A percentile compares a stretch with the other conserved stretches of the same genome.
These are phyloP conservation scores for Drosophila tani DNA, from an alignment of 1,140 invertebrate species.

Conservation along the genomic window DNA sequence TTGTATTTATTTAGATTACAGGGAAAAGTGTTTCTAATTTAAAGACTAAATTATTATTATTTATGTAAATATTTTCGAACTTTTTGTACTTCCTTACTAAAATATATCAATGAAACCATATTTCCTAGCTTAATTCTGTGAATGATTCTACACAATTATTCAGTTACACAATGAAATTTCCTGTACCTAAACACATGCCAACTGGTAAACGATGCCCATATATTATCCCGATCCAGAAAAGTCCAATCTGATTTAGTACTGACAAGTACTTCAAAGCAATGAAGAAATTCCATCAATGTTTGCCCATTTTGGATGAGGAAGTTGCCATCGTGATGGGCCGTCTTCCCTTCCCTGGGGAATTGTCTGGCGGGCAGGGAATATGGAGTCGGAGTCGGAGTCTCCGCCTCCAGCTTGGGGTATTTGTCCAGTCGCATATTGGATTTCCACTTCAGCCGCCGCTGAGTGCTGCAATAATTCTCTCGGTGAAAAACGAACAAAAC, in stretches of 20 bases:
- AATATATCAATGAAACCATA: neutral
- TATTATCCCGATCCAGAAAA: conserved; percentile 39
- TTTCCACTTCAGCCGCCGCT: conserved; percentile 24
- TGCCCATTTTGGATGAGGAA: conserved; percentile 41
- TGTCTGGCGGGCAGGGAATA: conserved; percentile 14
- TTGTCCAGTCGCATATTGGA: conserved; percentile 43
- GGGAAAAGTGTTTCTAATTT: too few relatives aligned
- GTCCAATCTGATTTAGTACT: conserved; percentile 47
- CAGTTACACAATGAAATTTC: conserved; percentile 1
- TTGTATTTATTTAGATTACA: too few relatives aligned
- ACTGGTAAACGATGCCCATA: conserved; percentile 29
- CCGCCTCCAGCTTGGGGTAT: conserved; percentile 44
- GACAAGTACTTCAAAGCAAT: conserved; percentile 50
- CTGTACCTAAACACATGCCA: neutral
- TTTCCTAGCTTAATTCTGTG: neutral
- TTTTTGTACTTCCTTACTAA: too few relatives aligned
- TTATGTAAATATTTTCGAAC: neutral
- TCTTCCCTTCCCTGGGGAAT: conserved; percentile 12
- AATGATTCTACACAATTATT: neutral
- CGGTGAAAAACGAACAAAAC: conserved; percentile 38
- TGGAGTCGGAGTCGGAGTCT: neutral
- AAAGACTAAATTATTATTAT: too few relatives aligned
- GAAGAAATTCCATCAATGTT: conserved; percentile 30
- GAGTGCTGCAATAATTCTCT: conserved; percentile 78
- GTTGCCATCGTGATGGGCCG: conserved; percentile 5